Conservation (phyloP, 2,888 invertebrate species). For the Eristalinus aeneus region DNA sequence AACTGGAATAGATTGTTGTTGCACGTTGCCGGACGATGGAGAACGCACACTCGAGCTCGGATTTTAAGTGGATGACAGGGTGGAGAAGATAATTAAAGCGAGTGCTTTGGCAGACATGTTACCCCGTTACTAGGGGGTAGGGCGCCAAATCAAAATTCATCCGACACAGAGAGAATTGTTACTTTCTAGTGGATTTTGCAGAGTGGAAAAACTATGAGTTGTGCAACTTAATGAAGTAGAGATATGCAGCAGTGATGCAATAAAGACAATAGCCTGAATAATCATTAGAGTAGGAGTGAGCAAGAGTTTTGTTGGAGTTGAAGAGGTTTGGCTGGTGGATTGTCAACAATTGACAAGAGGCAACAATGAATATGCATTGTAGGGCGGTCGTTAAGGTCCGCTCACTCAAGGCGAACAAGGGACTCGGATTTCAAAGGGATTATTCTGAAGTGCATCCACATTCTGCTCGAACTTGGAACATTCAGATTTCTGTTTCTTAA, state of each 20-base stretch:
- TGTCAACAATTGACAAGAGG: neutral
- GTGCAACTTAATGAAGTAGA: neutral
- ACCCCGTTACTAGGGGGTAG: neutral
- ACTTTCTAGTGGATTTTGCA: neutral
- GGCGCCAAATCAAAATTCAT: neutral
- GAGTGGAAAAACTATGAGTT: neutral
- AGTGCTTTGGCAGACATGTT: neutral
- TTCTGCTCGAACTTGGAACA: neutral
- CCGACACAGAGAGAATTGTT: neutral
- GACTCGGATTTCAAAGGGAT: neutral
- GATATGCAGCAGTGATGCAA: neutral
- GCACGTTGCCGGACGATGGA: neutral
- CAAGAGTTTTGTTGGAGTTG: neutral
- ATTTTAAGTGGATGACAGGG: neutral
- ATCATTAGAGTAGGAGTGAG: neutral
- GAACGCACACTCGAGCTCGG: constrained; percentile 9
- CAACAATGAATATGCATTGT: neutral
- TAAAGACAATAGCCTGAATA: neutral
- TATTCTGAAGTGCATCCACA: neutral
- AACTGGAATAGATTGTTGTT: constrained; percentile 54
- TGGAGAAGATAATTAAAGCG: constrained; percentile 26
- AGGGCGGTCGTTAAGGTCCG: neutral
- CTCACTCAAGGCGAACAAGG: neutral
- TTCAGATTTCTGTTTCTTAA: neutral
- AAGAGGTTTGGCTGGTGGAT: neutral